A percentile compares a stretch with the other conserved stretches of the same genome.
These are phyloP conservation scores for Mesopsocus fuscifrons DNA, from an alignment of 2,888 invertebrate genomes.

Conservation along the genomic window DNA sequence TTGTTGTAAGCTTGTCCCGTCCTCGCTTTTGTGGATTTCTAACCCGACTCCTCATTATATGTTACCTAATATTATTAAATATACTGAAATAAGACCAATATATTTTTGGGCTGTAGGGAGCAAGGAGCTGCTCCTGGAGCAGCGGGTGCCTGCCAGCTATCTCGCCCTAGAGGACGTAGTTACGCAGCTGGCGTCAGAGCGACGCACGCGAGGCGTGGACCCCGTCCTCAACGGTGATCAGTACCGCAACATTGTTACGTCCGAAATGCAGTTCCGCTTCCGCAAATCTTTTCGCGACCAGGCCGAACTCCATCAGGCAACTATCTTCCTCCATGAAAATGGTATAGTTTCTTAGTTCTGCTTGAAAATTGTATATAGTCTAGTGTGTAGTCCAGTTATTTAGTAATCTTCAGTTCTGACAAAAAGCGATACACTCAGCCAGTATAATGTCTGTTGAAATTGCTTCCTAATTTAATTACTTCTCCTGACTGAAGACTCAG, in stretches of 20 bases:
- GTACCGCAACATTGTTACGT: constrained; percentile 36
- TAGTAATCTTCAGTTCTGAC: constrained; percentile 1
- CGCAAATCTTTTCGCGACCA: constrained; percentile 65
- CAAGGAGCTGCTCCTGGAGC: constrained; percentile 76
- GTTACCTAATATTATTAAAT: too few relatives aligned
- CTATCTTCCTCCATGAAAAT: constrained; percentile 93
- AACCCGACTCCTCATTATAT: too few relatives aligned
- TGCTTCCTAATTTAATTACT: too few relatives aligned
- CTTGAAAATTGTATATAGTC: too few relatives aligned
- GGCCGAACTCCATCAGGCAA: constrained; percentile 85
- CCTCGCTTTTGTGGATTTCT: too few relatives aligned
- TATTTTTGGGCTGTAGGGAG: too few relatives aligned
- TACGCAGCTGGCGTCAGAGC: constrained; percentile 56
- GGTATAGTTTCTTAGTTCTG: constrained; percentile 33
- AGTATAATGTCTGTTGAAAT: too few relatives aligned
- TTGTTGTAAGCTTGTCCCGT: too few relatives aligned
- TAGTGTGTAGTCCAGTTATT: too few relatives aligned
- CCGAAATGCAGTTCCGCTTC: constrained; percentile 42
- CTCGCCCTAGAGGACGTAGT: constrained; percentile 87
- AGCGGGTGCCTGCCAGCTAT: constrained; percentile 91
- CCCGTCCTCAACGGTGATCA: constrained; percentile 71
- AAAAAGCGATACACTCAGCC: not conserved
- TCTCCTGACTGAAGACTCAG: too few relatives aligned
- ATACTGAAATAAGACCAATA: too few relatives aligned
- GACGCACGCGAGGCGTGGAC: constrained; percentile 45